phyloP scores from a whole-genome alignment of 1,140 invertebrate species.

The Cardiocondyla obscurior region DNA sequence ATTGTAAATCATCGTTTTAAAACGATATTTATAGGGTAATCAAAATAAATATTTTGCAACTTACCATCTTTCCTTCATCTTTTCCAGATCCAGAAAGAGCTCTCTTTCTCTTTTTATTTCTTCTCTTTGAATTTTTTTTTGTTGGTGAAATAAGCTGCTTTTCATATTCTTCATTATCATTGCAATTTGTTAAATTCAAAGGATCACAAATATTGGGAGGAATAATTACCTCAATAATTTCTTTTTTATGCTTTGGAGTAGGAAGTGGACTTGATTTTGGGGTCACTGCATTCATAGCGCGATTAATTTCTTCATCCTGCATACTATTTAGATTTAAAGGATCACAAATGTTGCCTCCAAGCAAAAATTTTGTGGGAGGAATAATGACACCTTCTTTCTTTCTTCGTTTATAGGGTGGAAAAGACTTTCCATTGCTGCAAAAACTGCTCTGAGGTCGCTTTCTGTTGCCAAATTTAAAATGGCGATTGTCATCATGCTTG shows the following conservation, averaged over 20 bases:
- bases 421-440: conserved; percentile 82
- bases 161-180: conserved; percentile 92
- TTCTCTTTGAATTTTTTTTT: conserved; percentile 86
- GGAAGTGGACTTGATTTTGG: conserved; percentile 94
- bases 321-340: conserved; percentile 97
- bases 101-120: conserved; percentile 84
- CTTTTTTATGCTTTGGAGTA: conserved; percentile 92
- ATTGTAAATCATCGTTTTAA: background rate
- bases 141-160: conserved; percentile 88
- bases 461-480: conserved; percentile 80
- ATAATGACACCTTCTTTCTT: conserved; percentile 88
- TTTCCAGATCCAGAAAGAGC: conserved; percentile 84
- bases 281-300: conserved; percentile 93
- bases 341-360: conserved; percentile 97
- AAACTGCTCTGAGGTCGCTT: conserved; percentile 85
- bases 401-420: conserved; percentile 86
- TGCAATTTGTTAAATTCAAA: conserved; percentile 91
- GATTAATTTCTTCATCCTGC: conserved; percentile 93
- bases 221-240: conserved; percentile 94
- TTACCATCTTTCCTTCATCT: conserved; percentile 63
- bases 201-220: conserved; percentile 96
- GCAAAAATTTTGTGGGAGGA: conserved; percentile 95
- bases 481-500: conserved; percentile 81
- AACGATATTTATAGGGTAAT: conserved; percentile 2
- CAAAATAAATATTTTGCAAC: background rate